A percentile compares a stretch with the other conserved stretches of the same genome.
Conservation (phyloP, 1,140 invertebrate species). For the Centruroides sculpturatus region DNA sequence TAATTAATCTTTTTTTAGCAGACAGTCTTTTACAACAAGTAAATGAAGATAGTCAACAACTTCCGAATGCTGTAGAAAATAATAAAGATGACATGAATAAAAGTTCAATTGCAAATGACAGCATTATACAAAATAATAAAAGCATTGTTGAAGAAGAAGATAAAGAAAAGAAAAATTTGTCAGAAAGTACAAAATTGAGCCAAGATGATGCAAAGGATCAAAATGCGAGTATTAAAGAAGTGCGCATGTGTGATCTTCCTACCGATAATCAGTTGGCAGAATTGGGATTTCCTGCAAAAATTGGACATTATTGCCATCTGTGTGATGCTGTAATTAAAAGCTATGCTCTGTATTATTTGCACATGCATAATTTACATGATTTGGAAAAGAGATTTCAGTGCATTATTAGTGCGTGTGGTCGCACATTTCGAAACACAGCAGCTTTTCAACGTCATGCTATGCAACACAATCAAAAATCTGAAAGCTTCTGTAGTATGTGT, state of each 20-base stretch:
- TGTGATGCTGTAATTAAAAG: conserved; percentile 23
- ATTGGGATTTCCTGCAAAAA: conserved; percentile 20
- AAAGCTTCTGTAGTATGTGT: conserved; percentile 18
- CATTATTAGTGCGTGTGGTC: conserved; percentile 18
- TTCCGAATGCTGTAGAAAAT: too few relatives aligned
- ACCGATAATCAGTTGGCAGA: conserved; percentile 16
- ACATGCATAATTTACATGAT: conserved; percentile 22
- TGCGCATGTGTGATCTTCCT: conserved; percentile 6
- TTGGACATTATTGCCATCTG: conserved; percentile 22
- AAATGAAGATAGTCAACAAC: too few relatives aligned
- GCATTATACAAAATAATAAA: too few relatives aligned
- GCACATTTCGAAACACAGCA: conserved; percentile 15
- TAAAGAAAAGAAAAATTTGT: too few relatives aligned
- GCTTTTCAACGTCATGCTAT: conserved; percentile 17
- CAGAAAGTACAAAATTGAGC: too few relatives aligned
- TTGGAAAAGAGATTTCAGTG: conserved; percentile 22
- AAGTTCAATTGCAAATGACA: too few relatives aligned
- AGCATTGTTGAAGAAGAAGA: too few relatives aligned
- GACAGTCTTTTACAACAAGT: too few relatives aligned
- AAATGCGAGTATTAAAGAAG: too few relatives aligned
- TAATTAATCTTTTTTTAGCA: too few relatives aligned
- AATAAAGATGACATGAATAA: too few relatives aligned
- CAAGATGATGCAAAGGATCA: too few relatives aligned
- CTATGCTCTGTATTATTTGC: conserved; percentile 22
- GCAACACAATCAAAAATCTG: conserved; percentile 16